Evolutionary conservation across 2,888 invertebrate species (phyloP), one percentile per base, ranked within the genome.

Genomic region (Electrophaes corylata): DNA sequence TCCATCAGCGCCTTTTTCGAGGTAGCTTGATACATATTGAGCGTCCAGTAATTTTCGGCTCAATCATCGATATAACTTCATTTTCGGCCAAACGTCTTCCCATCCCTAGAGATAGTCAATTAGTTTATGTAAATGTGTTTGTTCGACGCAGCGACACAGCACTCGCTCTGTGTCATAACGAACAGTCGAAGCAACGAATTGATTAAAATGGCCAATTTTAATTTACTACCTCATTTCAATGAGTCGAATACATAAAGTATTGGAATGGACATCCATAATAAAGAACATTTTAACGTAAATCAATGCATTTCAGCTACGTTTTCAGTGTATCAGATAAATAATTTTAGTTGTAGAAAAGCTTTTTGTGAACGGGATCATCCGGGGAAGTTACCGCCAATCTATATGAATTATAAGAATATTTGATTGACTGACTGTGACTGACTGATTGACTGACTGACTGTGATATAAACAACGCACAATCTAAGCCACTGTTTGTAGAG

Each of bases 81-180:
- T 39, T 40, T 41, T 53, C 31, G 46, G 52, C 2, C 11, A 23
- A 52, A 14, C 2, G 14, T 8, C 5, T 10, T 20, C 20, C n/a
- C 45, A 23, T 19, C 46, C 12, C 53, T 53, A 53, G 0, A 20
- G 31, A 46, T 31, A 53, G 53, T 33, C 53, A 53, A 53, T 53
- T 53, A 53, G 53, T 53, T 46, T 53, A 53, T 53, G 53, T 53
- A 53, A 46, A 53, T 53, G 46, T 46, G 40, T 23, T 33, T 14
- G 45, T 19, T 46, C 16, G 31, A 23, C 41, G 43, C 43, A 8
- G 4, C 14, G 26, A 11, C 16, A 40, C 18, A 10, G 19, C 19
- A 18, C 39, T 11, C 39, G 8, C 4, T n/a, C 33, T 29, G 37
- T 5, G 40, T 51, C 39, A 46, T 40, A 33, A 18, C 35, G 20